Conservation (phyloP, 2,888 invertebrate species). For the Amblyjoppa fuscipennis region DNA sequence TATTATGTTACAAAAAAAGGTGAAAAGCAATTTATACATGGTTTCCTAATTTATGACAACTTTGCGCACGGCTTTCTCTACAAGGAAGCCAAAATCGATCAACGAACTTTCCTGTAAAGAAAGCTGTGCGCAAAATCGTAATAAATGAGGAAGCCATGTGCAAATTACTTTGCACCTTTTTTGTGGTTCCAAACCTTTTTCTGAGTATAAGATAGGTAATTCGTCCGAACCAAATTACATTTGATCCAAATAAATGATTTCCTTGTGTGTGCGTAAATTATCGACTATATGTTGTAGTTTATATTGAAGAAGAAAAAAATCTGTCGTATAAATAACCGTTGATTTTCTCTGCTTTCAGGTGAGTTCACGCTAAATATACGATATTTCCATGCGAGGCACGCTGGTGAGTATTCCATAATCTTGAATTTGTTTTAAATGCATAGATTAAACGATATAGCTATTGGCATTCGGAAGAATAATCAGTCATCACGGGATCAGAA, state of each 20-base stretch:
- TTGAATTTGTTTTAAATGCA: background rate
- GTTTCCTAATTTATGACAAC: too few relatives aligned
- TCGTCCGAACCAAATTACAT: background rate
- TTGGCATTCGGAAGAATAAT: background rate
- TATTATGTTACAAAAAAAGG: too few relatives aligned
- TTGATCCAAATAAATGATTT: background rate
- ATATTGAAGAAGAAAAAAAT: background rate
- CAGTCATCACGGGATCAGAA: background rate
- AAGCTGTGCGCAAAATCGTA: too few relatives aligned
- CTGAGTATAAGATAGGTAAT: background rate
- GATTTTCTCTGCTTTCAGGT: conserved; percentile 61
- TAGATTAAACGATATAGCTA: conserved; percentile 16
- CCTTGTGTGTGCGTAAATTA: background rate
- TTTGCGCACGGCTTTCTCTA: too few relatives aligned
- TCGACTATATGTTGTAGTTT: background rate
- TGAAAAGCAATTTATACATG: too few relatives aligned
- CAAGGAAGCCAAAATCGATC: too few relatives aligned
- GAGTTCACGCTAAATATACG: conserved; percentile 59
- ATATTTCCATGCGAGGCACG: conserved; percentile 14
- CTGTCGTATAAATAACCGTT: conserved; percentile 33
- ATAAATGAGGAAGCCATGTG: too few relatives aligned
- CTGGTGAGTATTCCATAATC: conserved; percentile 59
- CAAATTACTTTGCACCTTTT: too few relatives aligned
- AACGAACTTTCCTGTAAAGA: too few relatives aligned
- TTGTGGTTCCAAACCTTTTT: too few relatives aligned